Evolutionary conservation across 2,797 vertebrate genomes (phyloP).

Genomic region (Jordanella pulchra): DNA sequence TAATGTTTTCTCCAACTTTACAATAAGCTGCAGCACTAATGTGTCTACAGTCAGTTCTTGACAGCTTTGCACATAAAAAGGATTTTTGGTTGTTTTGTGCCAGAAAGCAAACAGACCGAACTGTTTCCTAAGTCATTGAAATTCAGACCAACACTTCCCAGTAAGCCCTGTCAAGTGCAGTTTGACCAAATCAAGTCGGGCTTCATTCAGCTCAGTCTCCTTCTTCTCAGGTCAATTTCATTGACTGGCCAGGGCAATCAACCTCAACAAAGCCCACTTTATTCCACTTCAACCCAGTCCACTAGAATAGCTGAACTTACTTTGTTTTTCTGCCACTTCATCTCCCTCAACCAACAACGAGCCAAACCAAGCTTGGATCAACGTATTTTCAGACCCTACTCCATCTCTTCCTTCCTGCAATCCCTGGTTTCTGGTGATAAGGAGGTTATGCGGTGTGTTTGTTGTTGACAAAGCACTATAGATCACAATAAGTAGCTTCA

Average conservation of each 20-base stretch:
- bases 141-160: not conserved
- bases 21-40: not conserved
- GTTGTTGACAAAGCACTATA: slow-evolving; percentile 33
- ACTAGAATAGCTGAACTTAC: slow-evolving; percentile 26
- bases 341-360: slow-evolving; percentile 13
- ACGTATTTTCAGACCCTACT: slow-evolving; percentile 31
- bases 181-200: slow-evolving; percentile 12
- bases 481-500: slow-evolving; percentile 44
- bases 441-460: slow-evolving; percentile 40
- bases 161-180: not conserved
- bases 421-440: slow-evolving; percentile 61
- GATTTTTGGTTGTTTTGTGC: not conserved
- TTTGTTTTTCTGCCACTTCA: not conserved
- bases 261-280: slow-evolving; percentile 23
- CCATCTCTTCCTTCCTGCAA: slow-evolving; percentile 54
- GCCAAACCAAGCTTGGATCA: slow-evolving; percentile 36
- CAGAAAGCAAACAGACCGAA: not conserved
- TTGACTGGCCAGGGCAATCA: slow-evolving; percentile 19
- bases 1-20: not conserved
- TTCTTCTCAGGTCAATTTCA: slow-evolving; percentile 22
- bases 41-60: not conserved
- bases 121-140: not conserved
- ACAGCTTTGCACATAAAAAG: not conserved
- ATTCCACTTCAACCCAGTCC: slow-evolving; percentile 16
- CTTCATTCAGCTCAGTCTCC: slow-evolving; percentile 10